Conservation (phyloP, 2,797 vertebrate species). For the Enteromius unitaeniatus region DNA sequence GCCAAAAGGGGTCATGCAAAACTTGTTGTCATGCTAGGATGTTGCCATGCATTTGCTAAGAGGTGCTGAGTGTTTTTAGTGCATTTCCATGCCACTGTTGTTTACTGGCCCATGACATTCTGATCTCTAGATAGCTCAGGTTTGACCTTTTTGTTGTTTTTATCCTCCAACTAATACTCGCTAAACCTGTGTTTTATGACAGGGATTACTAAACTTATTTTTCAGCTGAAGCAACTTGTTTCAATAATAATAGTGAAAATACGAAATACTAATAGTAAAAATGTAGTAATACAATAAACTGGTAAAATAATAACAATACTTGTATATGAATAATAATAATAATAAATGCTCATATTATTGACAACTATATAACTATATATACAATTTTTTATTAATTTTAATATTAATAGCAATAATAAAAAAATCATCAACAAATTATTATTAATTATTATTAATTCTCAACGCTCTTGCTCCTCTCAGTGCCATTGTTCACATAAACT, state of each 20-base stretch:
- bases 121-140: too few species aligned
- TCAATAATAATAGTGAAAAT: background rate
- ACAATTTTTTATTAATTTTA: background rate
- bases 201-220: background rate
- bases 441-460: too few species aligned
- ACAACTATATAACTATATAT: too few species aligned
- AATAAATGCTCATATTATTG: too few species aligned
- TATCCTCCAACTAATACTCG: background rate
- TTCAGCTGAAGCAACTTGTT: background rate
- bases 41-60: background rate
- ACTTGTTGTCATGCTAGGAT: background rate
- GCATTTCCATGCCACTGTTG: background rate
- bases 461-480: background rate
- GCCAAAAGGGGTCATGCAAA: background rate
- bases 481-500: background rate
- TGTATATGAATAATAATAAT: background rate
- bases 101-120: background rate
- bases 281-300: background rate
- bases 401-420: background rate
- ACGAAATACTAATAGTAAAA: too few species aligned
- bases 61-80: background rate
- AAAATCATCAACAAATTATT: too few species aligned
- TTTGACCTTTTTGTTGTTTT: background rate
- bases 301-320: background rate
- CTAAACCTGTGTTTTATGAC: background rate